These are phyloP conservation scores for Eristalis arbustorum DNA, from an alignment of 2,888 invertebrate genomes.

Conservation along the genomic window DNA sequence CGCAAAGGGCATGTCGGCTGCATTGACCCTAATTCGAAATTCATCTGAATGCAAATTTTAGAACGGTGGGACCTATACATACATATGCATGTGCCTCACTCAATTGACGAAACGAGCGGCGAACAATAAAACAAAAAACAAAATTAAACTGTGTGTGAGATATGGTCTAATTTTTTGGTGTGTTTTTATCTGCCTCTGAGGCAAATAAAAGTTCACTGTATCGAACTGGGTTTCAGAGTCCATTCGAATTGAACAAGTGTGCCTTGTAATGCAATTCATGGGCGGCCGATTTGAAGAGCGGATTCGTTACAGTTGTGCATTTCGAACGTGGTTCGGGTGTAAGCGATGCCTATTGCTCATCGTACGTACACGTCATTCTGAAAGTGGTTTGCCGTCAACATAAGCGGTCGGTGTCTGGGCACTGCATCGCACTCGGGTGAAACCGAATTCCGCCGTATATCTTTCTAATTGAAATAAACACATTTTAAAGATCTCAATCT, in stretches of 20 bases:
- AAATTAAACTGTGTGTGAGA: background rate
- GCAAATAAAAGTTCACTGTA: constrained; percentile 3
- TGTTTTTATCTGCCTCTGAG: background rate
- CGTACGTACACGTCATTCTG: constrained; percentile 10
- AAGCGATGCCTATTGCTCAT: background rate
- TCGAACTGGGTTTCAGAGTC: background rate
- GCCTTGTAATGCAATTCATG: background rate
- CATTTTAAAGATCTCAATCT: background rate
- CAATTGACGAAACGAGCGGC: background rate
- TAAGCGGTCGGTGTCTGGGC: background rate
- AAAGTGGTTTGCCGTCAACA: background rate
- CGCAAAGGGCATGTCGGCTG: constrained; percentile 56
- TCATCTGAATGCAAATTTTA: constrained; percentile 55
- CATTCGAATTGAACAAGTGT: background rate
- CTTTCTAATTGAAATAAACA: background rate
- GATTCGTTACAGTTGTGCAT: background rate
- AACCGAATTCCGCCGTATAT: background rate
- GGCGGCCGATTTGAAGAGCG: background rate
- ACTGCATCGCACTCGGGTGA: background rate
- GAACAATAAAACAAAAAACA: background rate
- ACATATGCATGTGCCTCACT: background rate
- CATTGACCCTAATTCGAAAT: constrained; percentile 68
- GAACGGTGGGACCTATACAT: constrained; percentile 12
- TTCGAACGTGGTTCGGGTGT: background rate
- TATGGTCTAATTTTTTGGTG: background rate